Base-by-base conservation (phyloP, 2,888 invertebrate genomes). In the Gonocerus acuteangulatus region DNA sequence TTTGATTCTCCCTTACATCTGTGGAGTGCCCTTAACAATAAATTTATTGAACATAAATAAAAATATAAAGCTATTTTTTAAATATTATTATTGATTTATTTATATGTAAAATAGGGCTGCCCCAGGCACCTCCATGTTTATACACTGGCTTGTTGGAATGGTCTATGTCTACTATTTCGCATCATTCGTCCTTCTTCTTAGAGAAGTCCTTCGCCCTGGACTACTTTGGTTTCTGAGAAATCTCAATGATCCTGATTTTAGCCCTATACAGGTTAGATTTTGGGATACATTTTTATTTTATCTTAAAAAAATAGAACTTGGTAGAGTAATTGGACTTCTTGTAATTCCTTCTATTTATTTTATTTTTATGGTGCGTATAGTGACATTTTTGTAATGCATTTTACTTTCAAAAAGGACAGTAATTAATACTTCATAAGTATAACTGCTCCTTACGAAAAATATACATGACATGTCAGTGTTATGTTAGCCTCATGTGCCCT, bases 141-240 rank as follows among this genome's bases (percentile, higher is more conserved):
- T 99, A 60, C 97, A 99, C 74, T 99, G 99, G 99, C 83, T 97
- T 42, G 91, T 95, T 6, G 99, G 99, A 62, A 97, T 99, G 95
- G 90, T 91, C 32, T 99, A 95, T 72, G 95, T 99, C 13, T 99
- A 99, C 75, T 99, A 99, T 77, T 97, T 99, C 73, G 99, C 97
- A 6, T 95, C 95, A 0, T 97, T 95, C 72, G 90, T 97, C 45
- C 79, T 95, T 16, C 78, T 99, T 2, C 75, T 99, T 21, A 79
- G 97, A 57, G 97, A 99, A 76, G 93, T 96, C 0, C 74, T 99
- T 36, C 81, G 99, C 57, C 99, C 99, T 0, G 99, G 99, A 0
- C 95, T 97, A 0, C 78, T 99, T 2, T 99, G 97, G 97, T 99
- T 99, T 75, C 79, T 99, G 69, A 82, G 96, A 68, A 99, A 99